These are phyloP conservation scores for Amyelois transitella DNA, from an alignment of 1,140 invertebrate genomes.

Conservation along the genomic window DNA sequence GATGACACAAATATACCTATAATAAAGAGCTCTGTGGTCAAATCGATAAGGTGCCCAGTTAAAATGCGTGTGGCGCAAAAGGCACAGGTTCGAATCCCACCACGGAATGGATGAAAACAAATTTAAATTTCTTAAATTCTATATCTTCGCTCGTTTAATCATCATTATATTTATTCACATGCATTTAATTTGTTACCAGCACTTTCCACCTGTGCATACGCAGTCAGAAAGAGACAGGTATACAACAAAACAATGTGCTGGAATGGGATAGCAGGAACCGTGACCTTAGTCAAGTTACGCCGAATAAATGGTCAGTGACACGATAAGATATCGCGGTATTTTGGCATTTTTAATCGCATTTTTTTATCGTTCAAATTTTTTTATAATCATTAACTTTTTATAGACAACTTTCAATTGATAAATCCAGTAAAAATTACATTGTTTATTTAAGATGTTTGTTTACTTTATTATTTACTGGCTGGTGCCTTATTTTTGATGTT, in stretches of 20 bases:
- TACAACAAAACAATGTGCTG: neutral
- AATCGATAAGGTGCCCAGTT: too few relatives aligned
- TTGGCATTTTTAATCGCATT: neutral
- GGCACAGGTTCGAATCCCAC: too few relatives aligned
- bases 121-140: too few relatives aligned
- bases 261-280: constrained; percentile 26
- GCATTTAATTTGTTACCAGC: neutral
- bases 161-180: neutral
- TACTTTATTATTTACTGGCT: too few relatives aligned
- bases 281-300: constrained; percentile 41
- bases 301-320: constrained; percentile 45
- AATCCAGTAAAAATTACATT: too few relatives aligned
- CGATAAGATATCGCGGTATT: constrained; percentile 27
- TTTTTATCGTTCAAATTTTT: neutral
- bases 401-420: too few relatives aligned
- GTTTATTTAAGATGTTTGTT: too few relatives aligned
- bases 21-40: too few relatives aligned
- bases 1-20: too few relatives aligned
- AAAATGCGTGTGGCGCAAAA: too few relatives aligned
- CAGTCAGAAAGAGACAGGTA: constrained; percentile 15
- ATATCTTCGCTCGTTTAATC: neutral
- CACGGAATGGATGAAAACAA: too few relatives aligned
- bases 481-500: too few relatives aligned
- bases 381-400: neutral
- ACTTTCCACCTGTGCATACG: neutral